Conservation (phyloP, 2,113 vertebrate genomes). For the Hippocampus abdominalis region DNA sequence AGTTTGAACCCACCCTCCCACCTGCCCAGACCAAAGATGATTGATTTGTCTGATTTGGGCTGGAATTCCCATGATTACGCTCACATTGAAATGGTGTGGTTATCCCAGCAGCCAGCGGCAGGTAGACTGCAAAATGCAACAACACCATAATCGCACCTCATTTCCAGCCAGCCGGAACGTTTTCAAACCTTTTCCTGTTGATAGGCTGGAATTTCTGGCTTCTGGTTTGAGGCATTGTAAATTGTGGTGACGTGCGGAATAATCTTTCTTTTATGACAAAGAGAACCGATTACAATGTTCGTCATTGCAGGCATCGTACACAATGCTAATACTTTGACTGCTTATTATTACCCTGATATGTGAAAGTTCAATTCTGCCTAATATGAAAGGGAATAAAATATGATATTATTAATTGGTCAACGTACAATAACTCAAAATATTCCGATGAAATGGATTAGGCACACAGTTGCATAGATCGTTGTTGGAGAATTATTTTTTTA, state of each 20-base stretch:
- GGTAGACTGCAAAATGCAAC: constrained; percentile 33
- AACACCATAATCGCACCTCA: constrained; percentile 36
- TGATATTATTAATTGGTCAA: too few species aligned
- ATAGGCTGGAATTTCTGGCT: not conserved
- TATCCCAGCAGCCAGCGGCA: constrained; percentile 31
- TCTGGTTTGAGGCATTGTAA: not conserved
- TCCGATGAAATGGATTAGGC: too few species aligned
- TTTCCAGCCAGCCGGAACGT: constrained; percentile 33
- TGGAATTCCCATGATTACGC: constrained; percentile 40
- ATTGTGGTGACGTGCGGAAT: constrained; percentile 19
- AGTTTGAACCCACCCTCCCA: constrained; percentile 35
- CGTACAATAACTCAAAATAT: too few species aligned
- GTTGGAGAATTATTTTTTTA: too few species aligned
- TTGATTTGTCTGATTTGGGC: constrained; percentile 43
- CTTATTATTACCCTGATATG: not conserved
- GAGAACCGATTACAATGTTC: not conserved
- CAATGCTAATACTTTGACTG: not conserved
- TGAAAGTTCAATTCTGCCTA: not conserved
- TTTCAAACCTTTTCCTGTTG: constrained; percentile 18
- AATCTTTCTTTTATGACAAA: not conserved
- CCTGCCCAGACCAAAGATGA: constrained; percentile 17
- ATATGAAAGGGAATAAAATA: not conserved
- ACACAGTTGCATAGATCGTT: too few species aligned
- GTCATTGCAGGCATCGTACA: not conserved
- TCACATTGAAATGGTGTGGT: constrained; percentile 7